Base-by-base conservation (phyloP, 2,888 invertebrate genomes). In the Euplexia lucipara region DNA sequence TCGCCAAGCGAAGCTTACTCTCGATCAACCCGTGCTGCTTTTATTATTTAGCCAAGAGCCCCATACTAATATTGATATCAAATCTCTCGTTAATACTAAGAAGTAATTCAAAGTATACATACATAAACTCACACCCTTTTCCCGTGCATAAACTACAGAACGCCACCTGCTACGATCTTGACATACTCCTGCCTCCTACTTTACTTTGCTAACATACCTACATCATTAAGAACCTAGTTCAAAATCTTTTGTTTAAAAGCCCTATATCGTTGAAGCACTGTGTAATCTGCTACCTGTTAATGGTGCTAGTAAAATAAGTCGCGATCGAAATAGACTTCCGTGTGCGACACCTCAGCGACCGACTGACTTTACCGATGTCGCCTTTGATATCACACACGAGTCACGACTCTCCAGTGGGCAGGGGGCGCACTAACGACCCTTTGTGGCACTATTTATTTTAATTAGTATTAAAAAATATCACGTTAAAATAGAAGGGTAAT, bases 261-360 rank as follows among this genome's bases (percentile, higher is more conserved):
- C 1, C 10, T n/a, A 5, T 18, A 39, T 26, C 12, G 3, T 44
- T 18, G 37, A 14, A 59, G 54, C 87, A 87, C 84, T 85, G 86
- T 87, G 85, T 86, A 79, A 71, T 83, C 78, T 83, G 85, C 87
- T 85, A 88, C 89, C 88, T 88, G 88, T 75, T 79, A 79, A 82
- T 82, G 82, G 79, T 66, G 78, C 69, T 76, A 71, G 83, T 84
- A 83, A 84, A 87, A 83, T 86, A 84, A 86, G 83, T 79, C 82
- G 78, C 75, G 88, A 87, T 89, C 81, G 75, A 92, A 92, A 92
- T 92, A 92, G 90, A 90, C 90, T 91, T 92, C 92, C 92, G 91
- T 86, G 71, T 91, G 83, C 83, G 75, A 81, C 85, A 86, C 85
- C 88, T 86, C 61, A 52, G 26, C 66, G 48, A 48, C 47, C 59